phyloP scores from a whole-genome alignment of 1,140 invertebrate genomes.

The Drosophila biarmipes region DNA sequence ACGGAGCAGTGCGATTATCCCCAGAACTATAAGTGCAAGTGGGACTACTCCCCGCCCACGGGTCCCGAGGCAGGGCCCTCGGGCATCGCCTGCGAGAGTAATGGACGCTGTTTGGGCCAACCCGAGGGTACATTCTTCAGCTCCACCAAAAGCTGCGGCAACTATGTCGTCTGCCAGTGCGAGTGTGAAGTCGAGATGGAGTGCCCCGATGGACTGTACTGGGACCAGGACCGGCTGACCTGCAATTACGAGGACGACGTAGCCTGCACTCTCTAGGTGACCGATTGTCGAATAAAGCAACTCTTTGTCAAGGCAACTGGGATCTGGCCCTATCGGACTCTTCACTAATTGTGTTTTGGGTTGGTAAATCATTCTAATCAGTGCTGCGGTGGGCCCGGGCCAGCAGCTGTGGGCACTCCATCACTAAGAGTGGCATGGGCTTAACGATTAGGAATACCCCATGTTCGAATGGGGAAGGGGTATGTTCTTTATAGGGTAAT shows the following conservation, averaged over 20 bases:
- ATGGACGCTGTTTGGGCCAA: slow-evolving; percentile 46
- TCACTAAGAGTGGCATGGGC: neutral
- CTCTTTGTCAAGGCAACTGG: slow-evolving; percentile 11
- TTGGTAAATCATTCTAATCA: slow-evolving; percentile 37
- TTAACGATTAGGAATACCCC: neutral
- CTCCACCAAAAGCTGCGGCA: slow-evolving; percentile 45
- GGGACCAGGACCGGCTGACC: slow-evolving; percentile 17
- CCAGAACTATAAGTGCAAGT: slow-evolving; percentile 39
- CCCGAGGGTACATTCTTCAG: slow-evolving; percentile 35
- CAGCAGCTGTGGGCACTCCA: slow-evolving; percentile 13
- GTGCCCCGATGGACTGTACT: slow-evolving; percentile 39
- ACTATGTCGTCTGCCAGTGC: slow-evolving; percentile 57
- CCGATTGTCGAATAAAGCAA: slow-evolving; percentile 27
- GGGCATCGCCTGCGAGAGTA: slow-evolving; percentile 58
- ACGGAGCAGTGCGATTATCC: slow-evolving; percentile 38
- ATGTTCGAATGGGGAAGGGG: neutral
- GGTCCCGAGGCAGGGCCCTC: slow-evolving; percentile 64
- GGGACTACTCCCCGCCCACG: slow-evolving; percentile 55
- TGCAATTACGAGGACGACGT: slow-evolving; percentile 49
- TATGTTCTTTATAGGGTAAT: neutral
- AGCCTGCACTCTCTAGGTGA: slow-evolving; percentile 39
- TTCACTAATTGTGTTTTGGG: slow-evolving; percentile 13
- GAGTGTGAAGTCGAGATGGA: slow-evolving; percentile 63
- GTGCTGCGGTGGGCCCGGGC: neutral
- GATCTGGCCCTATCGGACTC: neutral